Evolutionary conservation across 2,797 vertebrate genomes (phyloP).

Genomic region (Hyperoplus immaculatus): DNA sequence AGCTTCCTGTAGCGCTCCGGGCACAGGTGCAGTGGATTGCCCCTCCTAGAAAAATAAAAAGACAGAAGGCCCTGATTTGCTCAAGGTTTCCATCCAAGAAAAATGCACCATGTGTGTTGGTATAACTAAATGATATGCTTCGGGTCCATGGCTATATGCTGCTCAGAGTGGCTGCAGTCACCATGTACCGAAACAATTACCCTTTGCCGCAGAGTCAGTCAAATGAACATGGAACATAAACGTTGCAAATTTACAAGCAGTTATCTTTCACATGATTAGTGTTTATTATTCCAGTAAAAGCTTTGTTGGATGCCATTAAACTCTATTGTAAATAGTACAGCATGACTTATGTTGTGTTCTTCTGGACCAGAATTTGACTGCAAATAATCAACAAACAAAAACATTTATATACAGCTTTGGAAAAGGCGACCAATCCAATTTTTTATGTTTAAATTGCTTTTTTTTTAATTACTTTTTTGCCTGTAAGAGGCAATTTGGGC

Average conservation of each 20-base stretch:
- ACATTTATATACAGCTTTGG: too few relatives aligned
- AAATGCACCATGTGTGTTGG: neutral
- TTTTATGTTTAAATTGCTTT: neutral
- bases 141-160: neutral
- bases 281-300: neutral
- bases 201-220: neutral
- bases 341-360: neutral
- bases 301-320: neutral
- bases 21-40: constrained; percentile 95
- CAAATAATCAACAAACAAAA: neutral
- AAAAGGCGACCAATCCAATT: too few relatives aligned
- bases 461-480: constrained; percentile 1
- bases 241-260: neutral
- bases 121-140: neutral
- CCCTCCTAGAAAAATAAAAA: constrained; percentile 85
- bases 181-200: neutral
- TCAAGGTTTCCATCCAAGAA: constrained; percentile 5
- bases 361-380: neutral
- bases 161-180: neutral
- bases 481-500: neutral
- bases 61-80: neutral
- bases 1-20: constrained; percentile 95
- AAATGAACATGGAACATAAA: neutral
- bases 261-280: neutral
- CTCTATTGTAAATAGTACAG: neutral